A percentile compares a stretch with the other conserved stretches of the same genome.
These are phyloP conservation scores for Chrysina gloriosa DNA, from an alignment of 2,888 invertebrate genomes.

Conservation along the genomic window DNA sequence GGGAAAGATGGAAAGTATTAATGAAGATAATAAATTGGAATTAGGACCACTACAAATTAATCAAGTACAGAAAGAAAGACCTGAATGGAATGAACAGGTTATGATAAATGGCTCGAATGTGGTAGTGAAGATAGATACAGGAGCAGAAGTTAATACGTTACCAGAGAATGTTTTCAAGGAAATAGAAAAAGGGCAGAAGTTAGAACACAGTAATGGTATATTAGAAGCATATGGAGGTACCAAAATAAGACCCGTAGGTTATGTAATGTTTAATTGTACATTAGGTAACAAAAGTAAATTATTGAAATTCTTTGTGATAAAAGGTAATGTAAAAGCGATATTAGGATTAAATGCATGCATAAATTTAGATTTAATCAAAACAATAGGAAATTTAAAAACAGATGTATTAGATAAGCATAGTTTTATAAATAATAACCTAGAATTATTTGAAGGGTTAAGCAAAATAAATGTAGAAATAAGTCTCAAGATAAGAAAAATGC, in stretches of 20 bases:
- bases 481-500: too few relatives aligned
- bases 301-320: neutral
- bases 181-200: neutral
- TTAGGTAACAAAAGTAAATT: neutral
- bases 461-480: too few relatives aligned
- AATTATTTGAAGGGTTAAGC: too few relatives aligned
- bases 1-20: neutral
- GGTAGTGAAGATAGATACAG: neutral
- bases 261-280: neutral
- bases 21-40: too few relatives aligned
- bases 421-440: too few relatives aligned
- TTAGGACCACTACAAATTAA: neutral
- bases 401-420: too few relatives aligned
- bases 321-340: neutral
- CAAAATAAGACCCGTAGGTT: slow-evolving; percentile 2
- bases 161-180: neutral
- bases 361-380: too few relatives aligned
- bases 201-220: neutral
- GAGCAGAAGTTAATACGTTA: slow-evolving; percentile 1
- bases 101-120: neutral
- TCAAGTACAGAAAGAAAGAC: neutral
- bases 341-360: neutral
- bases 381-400: too few relatives aligned
- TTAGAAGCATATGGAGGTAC: slow-evolving; percentile 1
- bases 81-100: neutral